Evolutionary conservation across 2,113 vertebrate genomes (phyloP), one percentile per base, ranked within the genome.

Genomic region (Origma solitaria): DNA sequence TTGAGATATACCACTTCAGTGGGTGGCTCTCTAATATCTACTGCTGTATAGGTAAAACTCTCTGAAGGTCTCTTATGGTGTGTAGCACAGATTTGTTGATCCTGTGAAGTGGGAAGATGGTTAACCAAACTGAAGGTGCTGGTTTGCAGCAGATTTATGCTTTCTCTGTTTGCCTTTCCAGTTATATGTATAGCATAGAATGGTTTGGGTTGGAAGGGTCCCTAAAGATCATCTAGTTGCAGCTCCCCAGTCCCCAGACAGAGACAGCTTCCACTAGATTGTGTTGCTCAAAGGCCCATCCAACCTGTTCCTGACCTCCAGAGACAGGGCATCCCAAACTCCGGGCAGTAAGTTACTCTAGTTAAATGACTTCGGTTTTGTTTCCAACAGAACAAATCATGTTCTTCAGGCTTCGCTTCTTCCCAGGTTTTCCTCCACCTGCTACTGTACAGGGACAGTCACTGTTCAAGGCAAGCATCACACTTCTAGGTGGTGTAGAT

Each of bases 381-480:
- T 40, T 86, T 90, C 69, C 69, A 20, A 20, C 19, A 45, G 45
- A 66, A 50, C 9, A 68, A 45, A n/a, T 30, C 16, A 30, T 4
- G 1, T 57, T 14, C 8, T 80, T 80, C 6, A 62, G 23, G 16
- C 18, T 81, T 31, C 13, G 6, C 3, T 66, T 33, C 25, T 54
- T 82, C 20, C 16, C 15, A 51, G 4, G 14, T 64, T 64, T 66
- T 83, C 27, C 13, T 69, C 35, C 44, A 33, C 7, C 16, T 85
- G 33, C 49, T 64, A 3, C 60, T 69, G 25, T 45, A 35, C 54
- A 37, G 37, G 37, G 6, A 8, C 61, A 45, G 35, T 57, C 27
- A 22, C 7, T 44, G 33, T 51, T 76, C 30, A 23, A 21, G 45
- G 25, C 1, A 2, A 62, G 15, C 3, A 1, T 50, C 1, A 0